phyloP scores from a whole-genome alignment of 2,888 invertebrate genomes.

The Sinopyrophorus schimmeli region DNA sequence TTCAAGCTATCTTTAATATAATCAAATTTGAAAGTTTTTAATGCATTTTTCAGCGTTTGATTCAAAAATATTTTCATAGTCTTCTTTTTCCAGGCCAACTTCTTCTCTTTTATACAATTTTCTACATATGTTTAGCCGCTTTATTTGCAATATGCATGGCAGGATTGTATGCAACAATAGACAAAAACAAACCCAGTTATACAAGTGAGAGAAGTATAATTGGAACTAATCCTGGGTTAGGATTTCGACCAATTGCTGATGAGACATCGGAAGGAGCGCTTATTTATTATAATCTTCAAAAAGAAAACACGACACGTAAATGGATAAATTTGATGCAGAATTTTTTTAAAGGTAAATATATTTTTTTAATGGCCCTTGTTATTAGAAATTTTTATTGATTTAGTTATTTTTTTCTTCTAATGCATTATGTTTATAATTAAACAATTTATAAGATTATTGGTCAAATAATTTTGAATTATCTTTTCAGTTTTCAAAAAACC shows the following conservation, averaged over 20 bases:
- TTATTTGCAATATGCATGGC: constrained; percentile 87
- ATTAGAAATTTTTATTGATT: too few species aligned
- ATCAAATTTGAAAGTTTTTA: neutral
- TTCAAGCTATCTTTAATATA: too few species aligned
- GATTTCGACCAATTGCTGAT: constrained; percentile 64
- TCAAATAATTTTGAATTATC: too few species aligned
- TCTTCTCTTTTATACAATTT: constrained; percentile 81
- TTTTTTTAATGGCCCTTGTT: too few species aligned
- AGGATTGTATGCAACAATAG: constrained; percentile 73
- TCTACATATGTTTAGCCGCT: constrained; percentile 81
- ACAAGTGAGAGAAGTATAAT: constrained; percentile 77
- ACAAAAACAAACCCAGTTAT: constrained; percentile 73
- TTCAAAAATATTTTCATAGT: neutral
- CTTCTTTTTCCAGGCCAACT: constrained; percentile 72
- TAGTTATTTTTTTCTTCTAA: too few species aligned
- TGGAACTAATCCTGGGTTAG: constrained; percentile 66
- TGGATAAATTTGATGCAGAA: constrained; percentile 62
- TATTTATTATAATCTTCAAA: constrained; percentile 62
- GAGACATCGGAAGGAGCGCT: constrained; percentile 63
- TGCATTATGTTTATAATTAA: too few species aligned
- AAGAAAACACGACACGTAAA: constrained; percentile 56
- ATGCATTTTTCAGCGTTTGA: neutral
- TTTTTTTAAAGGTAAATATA: constrained; percentile 64
- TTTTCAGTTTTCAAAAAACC: too few species aligned
- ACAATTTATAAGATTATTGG: too few species aligned